phyloP scores from a whole-genome alignment of 2,888 invertebrate genomes.

The Erebia epiphron region DNA sequence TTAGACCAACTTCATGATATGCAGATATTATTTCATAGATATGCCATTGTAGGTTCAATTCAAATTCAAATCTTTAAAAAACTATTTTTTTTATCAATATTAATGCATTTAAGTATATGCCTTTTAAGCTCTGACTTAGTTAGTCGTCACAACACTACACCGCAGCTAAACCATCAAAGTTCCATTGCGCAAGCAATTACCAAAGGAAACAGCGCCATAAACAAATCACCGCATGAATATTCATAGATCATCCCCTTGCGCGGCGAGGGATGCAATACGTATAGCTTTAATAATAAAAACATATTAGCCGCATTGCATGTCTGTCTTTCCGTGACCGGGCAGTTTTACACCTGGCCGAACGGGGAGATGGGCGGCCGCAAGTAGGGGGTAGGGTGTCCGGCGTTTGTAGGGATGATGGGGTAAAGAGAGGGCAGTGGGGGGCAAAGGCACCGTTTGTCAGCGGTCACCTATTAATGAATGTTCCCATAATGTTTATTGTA shows the following conservation, averaged over 20 bases:
- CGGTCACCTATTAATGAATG: slow-evolving; percentile 80
- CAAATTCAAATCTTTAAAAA: too few species aligned
- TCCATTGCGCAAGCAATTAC: slow-evolving; percentile 15
- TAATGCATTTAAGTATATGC: too few species aligned
- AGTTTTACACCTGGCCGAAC: slow-evolving; percentile 80
- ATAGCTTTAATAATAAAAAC: slow-evolving; percentile 79
- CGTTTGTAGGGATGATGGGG: slow-evolving; percentile 62
- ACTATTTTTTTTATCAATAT: too few species aligned
- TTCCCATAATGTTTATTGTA: slow-evolving; percentile 77
- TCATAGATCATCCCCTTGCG: slow-evolving; percentile 69
- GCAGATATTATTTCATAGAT: too few species aligned
- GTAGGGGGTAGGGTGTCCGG: slow-evolving; percentile 52
- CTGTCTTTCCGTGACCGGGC: slow-evolving; percentile 79
- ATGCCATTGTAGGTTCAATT: too few species aligned
- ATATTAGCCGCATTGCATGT: slow-evolving; percentile 82
- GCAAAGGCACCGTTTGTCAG: slow-evolving; percentile 74
- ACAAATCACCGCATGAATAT: slow-evolving; percentile 79
- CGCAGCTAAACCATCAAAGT: neutral
- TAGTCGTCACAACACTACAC: neutral
- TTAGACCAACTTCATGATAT: too few species aligned
- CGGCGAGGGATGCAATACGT: slow-evolving; percentile 66
- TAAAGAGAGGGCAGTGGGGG: slow-evolving; percentile 57
- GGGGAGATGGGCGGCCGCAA: slow-evolving; percentile 51
- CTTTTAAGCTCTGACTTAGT: too few species aligned
- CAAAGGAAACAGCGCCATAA: slow-evolving; percentile 46